Conservation (phyloP, 1,140 invertebrate genomes). For the Heliconius melpomene region DNA sequence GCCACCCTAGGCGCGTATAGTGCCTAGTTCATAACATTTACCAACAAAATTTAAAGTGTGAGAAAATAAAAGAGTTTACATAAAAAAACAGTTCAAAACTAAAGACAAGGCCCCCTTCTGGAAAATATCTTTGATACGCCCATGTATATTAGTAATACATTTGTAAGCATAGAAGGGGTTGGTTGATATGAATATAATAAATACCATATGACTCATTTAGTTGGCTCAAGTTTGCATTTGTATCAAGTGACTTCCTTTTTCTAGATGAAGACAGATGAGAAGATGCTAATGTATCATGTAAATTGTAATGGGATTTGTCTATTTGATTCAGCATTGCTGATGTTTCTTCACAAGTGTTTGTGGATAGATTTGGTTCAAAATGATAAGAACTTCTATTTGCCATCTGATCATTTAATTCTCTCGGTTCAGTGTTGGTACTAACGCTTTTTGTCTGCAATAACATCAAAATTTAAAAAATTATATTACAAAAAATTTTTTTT, state of each 20-base stretch:
- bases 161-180: neutral
- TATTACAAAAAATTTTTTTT: slow-evolving; percentile 1
- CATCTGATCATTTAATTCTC: slow-evolving; percentile 36
- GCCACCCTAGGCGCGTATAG: too few relatives aligned
- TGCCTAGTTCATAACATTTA: too few relatives aligned
- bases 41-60: too few relatives aligned
- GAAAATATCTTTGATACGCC: too few relatives aligned
- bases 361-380: slow-evolving; percentile 46
- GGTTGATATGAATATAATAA: neutral
- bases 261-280: neutral
- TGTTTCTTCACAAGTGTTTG: slow-evolving; percentile 43
- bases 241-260: slow-evolving; percentile 4
- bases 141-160: neutral
- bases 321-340: neutral
- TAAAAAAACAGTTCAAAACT: too few relatives aligned
- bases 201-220: slow-evolving; percentile 8
- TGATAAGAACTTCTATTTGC: slow-evolving; percentile 39
- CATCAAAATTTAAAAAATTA: neutral
- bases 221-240: neutral
- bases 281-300: neutral
- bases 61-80: too few relatives aligned
- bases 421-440: slow-evolving; percentile 49
- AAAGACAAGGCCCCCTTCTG: too few relatives aligned
- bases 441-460: slow-evolving; percentile 52
- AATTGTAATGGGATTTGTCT: neutral